A percentile compares a stretch with the other conserved stretches of the same genome.
Conservation (phyloP, 2,888 invertebrate species). For the Drosophila colorata region DNA sequence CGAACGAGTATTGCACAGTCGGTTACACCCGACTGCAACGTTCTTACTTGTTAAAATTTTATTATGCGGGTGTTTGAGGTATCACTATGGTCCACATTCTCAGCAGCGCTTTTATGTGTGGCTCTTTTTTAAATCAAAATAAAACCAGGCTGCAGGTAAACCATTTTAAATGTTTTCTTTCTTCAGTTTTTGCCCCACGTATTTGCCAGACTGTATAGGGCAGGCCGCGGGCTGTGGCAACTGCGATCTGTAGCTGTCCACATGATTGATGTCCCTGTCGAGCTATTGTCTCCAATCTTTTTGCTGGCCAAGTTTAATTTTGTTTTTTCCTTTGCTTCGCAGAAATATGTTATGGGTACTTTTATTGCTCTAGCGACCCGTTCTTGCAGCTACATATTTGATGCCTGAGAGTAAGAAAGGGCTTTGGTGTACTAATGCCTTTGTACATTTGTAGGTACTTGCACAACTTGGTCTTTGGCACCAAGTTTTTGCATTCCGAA, state of each 20-base stretch:
- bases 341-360: slow-evolving; percentile 21
- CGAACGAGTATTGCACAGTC: too few species aligned
- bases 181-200: slow-evolving; percentile 13
- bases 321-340: not conserved
- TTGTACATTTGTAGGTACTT: not conserved
- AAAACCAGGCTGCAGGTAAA: not conserved
- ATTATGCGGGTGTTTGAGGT: not conserved
- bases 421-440: not conserved
- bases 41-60: too few species aligned
- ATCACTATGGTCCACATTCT: not conserved
- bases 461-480: not conserved
- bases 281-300: slow-evolving; percentile 35
- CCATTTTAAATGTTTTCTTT: slow-evolving; percentile 11
- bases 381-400: slow-evolving; percentile 17
- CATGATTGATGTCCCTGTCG: slow-evolving; percentile 47
- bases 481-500: slow-evolving; percentile 12
- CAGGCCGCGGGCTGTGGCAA: slow-evolving; percentile 29
- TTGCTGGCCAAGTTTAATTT: not conserved
- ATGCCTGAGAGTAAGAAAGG: not conserved
- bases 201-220: not conserved
- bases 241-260: slow-evolving; percentile 30
- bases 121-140: not conserved
- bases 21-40: too few species aligned
- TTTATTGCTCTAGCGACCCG: slow-evolving; percentile 24
- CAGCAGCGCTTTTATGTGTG: not conserved